Conservation (phyloP, 1,140 invertebrate genomes). For the Drosophila funebris region DNA sequence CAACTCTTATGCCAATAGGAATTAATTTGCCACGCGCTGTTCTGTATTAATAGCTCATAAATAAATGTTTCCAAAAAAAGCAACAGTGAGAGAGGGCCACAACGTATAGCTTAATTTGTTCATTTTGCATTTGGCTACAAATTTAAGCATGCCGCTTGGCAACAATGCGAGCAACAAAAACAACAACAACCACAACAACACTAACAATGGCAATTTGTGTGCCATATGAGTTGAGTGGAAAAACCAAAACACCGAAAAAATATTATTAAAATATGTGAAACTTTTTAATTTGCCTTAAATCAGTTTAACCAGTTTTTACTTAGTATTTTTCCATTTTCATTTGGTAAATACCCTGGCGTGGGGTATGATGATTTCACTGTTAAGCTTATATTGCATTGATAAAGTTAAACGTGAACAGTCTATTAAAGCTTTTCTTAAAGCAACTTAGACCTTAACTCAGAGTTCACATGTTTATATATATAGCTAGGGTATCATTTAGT, state of each 20-base stretch:
- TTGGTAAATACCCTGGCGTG: constrained; percentile 7
- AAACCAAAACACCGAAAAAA: constrained; percentile 30
- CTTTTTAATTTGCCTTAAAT: constrained; percentile 23
- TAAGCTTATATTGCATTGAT: neutral
- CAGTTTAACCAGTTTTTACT: constrained; percentile 7
- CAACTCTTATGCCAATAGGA: neutral
- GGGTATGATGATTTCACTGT: neutral
- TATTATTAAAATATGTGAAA: constrained; percentile 25
- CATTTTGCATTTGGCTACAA: constrained; percentile 46
- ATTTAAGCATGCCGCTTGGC: constrained; percentile 32
- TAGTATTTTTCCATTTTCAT: constrained; percentile 12
- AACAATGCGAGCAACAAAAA: constrained; percentile 25
- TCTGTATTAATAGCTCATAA: constrained; percentile 74
- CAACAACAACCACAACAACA: constrained; percentile 13
- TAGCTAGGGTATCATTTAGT: constrained; percentile 4
- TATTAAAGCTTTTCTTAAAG: neutral
- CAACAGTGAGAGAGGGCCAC: constrained; percentile 6
- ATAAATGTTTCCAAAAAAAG: constrained; percentile 56
- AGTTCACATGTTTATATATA: neutral
- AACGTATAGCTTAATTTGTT: constrained; percentile 66
- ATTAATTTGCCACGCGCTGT: constrained; percentile 56
- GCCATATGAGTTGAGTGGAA: constrained; percentile 38
- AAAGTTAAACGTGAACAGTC: neutral
- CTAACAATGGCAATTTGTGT: constrained; percentile 21
- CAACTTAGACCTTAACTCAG: neutral